Evolutionary conservation across 2,113 vertebrate genomes (phyloP).

Genomic region (Macaca fascicularis): T2T-MFA8v1.1 NC_088375.1:151228501-151229000

Average conservation of each 20-base stretch:
- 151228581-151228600: background rate
- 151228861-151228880: background rate
- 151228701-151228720: slow-evolving; percentile 49
- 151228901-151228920: background rate
- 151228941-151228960: background rate
- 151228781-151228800: background rate
- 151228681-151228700: background rate
- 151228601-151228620: background rate
- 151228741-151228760: slow-evolving; percentile 3
- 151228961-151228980: slow-evolving; percentile 16
- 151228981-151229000: background rate
- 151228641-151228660: background rate
- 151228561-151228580: background rate
- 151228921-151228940: background rate
- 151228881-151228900: background rate
- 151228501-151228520: background rate
- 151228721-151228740: slow-evolving; percentile 50
- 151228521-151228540: background rate
- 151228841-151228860: background rate
- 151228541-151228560: background rate
- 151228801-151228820: background rate
- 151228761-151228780: background rate
- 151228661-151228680: background rate
- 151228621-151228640: background rate
- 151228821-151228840: background rate